These are phyloP conservation scores for Drosophila birchii DNA, from an alignment of 2,888 invertebrate genomes.

Conservation along the genomic window DNA sequence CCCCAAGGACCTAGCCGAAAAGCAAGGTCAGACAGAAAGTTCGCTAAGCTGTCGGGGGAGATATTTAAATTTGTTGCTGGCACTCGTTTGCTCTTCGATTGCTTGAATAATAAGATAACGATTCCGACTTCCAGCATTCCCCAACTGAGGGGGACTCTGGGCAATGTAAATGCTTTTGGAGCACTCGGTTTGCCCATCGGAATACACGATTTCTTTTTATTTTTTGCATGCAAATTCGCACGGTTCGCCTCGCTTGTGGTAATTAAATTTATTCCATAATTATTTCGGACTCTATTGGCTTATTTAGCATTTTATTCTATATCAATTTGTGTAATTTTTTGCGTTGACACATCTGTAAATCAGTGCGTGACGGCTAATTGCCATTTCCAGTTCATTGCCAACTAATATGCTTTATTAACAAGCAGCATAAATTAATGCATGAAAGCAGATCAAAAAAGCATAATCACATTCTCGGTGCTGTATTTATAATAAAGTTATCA, in stretches of 20 bases:
- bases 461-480: constrained; percentile 1
- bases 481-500: constrained; percentile 53
- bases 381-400: constrained; percentile 67
- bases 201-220: constrained; percentile 2
- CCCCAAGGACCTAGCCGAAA: constrained; percentile 11
- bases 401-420: constrained; percentile 70
- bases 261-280: constrained; percentile 43
- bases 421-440: constrained; percentile 50
- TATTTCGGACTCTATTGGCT: constrained; percentile 30
- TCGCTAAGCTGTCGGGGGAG: constrained; percentile 17
- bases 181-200: neutral
- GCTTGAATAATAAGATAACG: constrained; percentile 32
- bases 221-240: constrained; percentile 1
- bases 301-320: constrained; percentile 38
- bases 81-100: constrained; percentile 30
- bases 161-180: neutral
- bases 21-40: constrained; percentile 57
- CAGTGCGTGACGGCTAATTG: constrained; percentile 59
- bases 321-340: constrained; percentile 4
- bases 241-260: constrained; percentile 20
- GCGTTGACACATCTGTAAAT: constrained; percentile 24
- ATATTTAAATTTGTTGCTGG: constrained; percentile 43
- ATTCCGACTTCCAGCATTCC: neutral
- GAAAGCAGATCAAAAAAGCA: constrained; percentile 22
- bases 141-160: neutral